Base-by-base conservation (phyloP, 2,797 vertebrate species). In the Sebastolobus altivelis region DNA sequence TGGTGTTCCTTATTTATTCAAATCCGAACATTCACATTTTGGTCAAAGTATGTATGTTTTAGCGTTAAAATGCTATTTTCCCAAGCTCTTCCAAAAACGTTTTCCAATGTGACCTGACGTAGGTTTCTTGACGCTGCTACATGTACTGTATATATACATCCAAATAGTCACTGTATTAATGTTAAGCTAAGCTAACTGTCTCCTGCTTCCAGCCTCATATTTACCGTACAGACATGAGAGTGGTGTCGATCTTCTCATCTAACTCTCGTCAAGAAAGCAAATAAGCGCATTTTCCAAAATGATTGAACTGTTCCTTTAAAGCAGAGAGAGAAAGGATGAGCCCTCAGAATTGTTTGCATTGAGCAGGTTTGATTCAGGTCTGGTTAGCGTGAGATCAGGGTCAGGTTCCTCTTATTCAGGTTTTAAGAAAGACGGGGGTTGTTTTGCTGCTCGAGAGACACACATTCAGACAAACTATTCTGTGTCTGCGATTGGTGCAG, bases 341-440 rank as follows among this genome's bases (percentile, higher is more conserved):
- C 38, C 58, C 43, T 35, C 33, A 11, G 6, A 16, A 18, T 27
- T 38, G 60, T 70, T 77, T 74, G 25, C 33, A 38, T 31, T 31
- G 46, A 59, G 16, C 60, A 54, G 56, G 29, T 65, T 61, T 60
- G 27, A 54, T 74, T 79, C 52, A 81, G 72, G 72, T 54, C 25
- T 54, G 58, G 38, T 72, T 43, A 35, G 29, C 18, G 5, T 54
- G 13, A 54, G 56, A 79, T 77, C 61, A 65, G 35, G 31, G 37
- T 75, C 59, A 66, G 69, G 46, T 63, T 65, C 55, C 8, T 74
- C 69, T 31, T 20, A 16, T 82, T 75, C 78, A 79, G 65, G 75
- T 65, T 62, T 56, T 8, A 16, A 60, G 66, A 62, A 46, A 22
- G n/a, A 29, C 18, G 49, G n/a, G 20, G n/a, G 20, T 7, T 63